Percentiles rank a stretch among this genome's conserved stretches.
Conservation (phyloP, 2,113 vertebrate species). For the Machaerirhynchus nigripectus region DNA sequence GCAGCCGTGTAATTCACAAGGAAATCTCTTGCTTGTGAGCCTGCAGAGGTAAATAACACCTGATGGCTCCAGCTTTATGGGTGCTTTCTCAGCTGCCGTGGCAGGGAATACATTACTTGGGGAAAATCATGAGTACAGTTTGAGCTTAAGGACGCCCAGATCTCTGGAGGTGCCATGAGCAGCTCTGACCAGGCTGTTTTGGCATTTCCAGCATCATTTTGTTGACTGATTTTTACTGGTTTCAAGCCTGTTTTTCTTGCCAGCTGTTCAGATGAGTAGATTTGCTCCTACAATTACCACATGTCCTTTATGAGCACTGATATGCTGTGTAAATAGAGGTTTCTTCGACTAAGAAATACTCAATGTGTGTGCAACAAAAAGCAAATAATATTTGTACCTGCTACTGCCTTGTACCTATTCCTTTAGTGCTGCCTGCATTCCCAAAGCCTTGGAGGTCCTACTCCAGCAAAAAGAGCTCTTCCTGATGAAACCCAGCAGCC, state of each 20-base stretch:
- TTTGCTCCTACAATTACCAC: neutral
- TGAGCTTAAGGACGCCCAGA: neutral
- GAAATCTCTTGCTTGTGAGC: neutral
- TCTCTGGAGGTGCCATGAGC: neutral
- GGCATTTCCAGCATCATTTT: neutral
- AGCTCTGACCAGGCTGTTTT: neutral
- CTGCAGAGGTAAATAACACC: neutral
- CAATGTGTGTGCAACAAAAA: neutral
- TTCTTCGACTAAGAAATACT: neutral
- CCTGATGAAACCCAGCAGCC: neutral
- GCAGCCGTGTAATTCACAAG: rapidly evolving
- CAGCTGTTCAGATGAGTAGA: rapidly evolving
- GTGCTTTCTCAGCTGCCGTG: neutral
- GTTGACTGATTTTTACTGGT: neutral
- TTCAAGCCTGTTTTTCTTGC: neutral
- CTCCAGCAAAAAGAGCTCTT: neutral
- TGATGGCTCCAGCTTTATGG: neutral
- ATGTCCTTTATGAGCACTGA: neutral
- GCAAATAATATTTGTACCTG: neutral
- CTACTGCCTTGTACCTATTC: neutral
- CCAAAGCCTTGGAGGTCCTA: neutral
- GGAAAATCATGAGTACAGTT: rapidly evolving
- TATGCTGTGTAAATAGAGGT: neutral
- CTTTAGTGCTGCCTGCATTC: neutral
- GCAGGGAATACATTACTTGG: neutral